These are phyloP conservation scores for Jacana jacana DNA, from an alignment of 2,113 vertebrate genomes.

Conservation along the genomic window DNA sequence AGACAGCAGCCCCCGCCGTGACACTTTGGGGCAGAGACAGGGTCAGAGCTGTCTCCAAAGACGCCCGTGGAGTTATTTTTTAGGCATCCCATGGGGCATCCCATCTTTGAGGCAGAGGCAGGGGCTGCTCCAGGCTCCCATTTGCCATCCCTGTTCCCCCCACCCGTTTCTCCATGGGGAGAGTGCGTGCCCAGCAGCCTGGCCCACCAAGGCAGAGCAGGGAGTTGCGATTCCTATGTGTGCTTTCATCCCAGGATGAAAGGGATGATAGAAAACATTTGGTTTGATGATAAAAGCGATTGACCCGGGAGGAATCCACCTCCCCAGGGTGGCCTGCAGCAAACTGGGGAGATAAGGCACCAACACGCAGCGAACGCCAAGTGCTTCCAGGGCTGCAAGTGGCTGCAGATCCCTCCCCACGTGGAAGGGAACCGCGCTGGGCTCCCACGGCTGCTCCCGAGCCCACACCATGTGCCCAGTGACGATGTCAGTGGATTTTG, in stretches of 20 bases:
- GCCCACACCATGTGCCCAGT: accelerated
- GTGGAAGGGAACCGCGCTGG: not conserved
- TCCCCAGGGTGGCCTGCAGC: constrained; percentile 8
- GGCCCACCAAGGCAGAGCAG: not conserved
- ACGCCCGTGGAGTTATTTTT: not conserved
- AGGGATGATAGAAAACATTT: constrained; percentile 34
- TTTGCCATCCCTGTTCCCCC: not conserved
- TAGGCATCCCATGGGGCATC: not conserved
- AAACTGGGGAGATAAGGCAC: not conserved
- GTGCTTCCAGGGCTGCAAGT: not conserved
- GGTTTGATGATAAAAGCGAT: constrained; percentile 23
- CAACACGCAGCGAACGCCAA: not conserved
- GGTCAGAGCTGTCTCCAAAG: not conserved
- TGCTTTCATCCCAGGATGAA: not conserved
- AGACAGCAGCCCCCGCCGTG: not conserved
- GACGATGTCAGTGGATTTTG: not conserved
- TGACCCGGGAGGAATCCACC: not conserved
- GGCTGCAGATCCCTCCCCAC: not conserved
- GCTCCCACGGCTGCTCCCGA: not conserved
- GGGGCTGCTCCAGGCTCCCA: not conserved
- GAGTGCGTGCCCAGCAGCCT: accelerated
- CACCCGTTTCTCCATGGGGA: not conserved
- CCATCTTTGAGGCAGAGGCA: not conserved
- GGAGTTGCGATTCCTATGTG: not conserved
- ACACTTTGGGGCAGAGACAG: not conserved